Evolutionary conservation across 2,113 vertebrate species (phyloP), one percentile per base, ranked within the genome.

Genomic region (Neogobius melanostomus): DNA sequence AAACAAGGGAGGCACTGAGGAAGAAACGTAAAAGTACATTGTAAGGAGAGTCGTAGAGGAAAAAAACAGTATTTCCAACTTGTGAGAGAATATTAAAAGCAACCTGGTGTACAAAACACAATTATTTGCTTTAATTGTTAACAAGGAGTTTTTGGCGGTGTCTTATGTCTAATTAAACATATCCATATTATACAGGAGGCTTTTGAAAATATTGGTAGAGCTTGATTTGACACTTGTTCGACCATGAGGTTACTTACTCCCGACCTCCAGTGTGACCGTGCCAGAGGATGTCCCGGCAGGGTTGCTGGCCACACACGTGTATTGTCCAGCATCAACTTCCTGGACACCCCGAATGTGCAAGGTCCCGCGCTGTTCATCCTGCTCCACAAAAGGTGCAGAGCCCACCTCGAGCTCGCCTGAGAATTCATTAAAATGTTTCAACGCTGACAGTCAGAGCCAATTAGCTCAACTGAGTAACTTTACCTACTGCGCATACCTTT

Each of bases 1-100:
- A 82, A 98, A 94, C 74, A 80, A 88, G 17, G 96, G 96, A 0
- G 90, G 91, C 77, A 85, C 96, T 98, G 91, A 77, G 49, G 65
- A 60, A 4, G 42, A 61, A 36, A 59, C 6, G 36, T 14, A 6
- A 36, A 36, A 36, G 28, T 36, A 36, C 28, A 36, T 36, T 21
- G 21, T 21, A 21, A 21, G 21, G 21, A 21, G 21, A 21, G 21
- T 21, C 21, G 21, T 21, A 21, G 21, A 21, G 21, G 21, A 21
- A 2, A 21, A 21, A 21, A 21, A 21, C 21, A 21, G 21, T 2
- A 21, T 21, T 21, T 21, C 21, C 21, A 21, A 21, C 21, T 21
- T 21, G 21, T 21, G 21, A 21, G 21, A 21, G 21, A 21, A 21
- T 21, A 21, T 21, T 21, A 21, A 21, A 21, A 21, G 21, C 21